phyloP scores from a whole-genome alignment of 2,113 vertebrate genomes.

The Mesoclemmys tuberculata region DNA sequence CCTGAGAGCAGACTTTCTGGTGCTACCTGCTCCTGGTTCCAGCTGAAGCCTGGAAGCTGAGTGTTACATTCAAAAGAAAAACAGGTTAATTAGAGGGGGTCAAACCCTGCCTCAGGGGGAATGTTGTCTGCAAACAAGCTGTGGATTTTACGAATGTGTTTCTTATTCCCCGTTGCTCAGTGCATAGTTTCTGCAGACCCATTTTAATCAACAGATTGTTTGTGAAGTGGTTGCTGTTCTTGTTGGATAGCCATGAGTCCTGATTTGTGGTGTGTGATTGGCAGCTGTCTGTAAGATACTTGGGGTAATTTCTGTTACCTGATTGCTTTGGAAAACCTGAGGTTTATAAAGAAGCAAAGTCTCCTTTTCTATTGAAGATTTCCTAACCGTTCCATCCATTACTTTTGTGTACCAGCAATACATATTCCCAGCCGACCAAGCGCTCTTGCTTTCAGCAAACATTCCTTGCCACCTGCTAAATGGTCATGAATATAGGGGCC shows the following conservation, averaged over 20 bases:
- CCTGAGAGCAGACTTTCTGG: background rate
- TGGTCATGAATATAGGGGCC: background rate
- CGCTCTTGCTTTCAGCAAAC: background rate
- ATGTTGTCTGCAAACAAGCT: background rate
- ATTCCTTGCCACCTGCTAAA: background rate
- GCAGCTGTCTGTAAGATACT: background rate
- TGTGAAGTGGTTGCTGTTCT: background rate
- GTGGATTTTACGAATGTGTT: background rate
- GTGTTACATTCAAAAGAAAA: background rate
- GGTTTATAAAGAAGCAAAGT: fast-evolving
- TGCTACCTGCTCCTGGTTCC: background rate
- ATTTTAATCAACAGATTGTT: background rate
- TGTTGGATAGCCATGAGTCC: background rate
- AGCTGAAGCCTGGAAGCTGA: background rate
- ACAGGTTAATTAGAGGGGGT: fast-evolving
- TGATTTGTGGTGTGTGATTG: background rate
- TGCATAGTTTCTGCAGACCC: fast-evolving
- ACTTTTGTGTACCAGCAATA: background rate
- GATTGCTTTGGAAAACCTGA: background rate
- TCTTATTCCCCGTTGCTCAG: background rate
- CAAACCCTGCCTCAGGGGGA: background rate
- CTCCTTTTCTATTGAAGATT: background rate
- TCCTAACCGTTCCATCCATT: background rate
- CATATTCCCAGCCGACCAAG: background rate
- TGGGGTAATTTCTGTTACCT: background rate